Percentiles rank a stretch among this genome's conserved stretches.
phyloP scores from a whole-genome alignment of 2,888 invertebrate species.

The Brachypterus glaber region DNA sequence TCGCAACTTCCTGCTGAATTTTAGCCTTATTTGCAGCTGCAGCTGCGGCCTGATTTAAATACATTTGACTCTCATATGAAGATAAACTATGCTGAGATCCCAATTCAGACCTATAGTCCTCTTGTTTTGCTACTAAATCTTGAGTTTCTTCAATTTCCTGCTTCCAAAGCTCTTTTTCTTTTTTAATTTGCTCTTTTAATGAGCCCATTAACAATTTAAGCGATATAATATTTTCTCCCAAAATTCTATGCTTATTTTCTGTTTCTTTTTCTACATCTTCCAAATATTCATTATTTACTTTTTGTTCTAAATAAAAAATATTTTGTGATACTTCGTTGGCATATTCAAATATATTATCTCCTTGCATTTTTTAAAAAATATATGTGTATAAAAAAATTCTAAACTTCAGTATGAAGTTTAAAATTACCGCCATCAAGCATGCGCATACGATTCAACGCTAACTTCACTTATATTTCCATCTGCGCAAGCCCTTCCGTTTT shows the following conservation, averaged over 20 bases:
- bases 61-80: no score
- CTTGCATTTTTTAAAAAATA: no score
- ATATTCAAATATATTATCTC: no score
- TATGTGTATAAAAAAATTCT: no score
- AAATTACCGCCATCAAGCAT: neutral
- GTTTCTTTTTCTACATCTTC: no score
- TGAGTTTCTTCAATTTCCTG: slow-evolving; percentile 20
- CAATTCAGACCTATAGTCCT: slow-evolving; percentile 10
- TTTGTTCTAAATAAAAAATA: no score
- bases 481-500: slow-evolving; percentile 8
- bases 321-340: no score
- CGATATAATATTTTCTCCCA: slow-evolving; percentile 18
- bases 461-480: slow-evolving; percentile 1
- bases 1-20: slow-evolving; percentile 15
- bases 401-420: no score
- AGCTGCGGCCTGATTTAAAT: slow-evolving; percentile 2
- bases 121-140: slow-evolving; percentile 16
- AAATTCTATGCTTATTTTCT: no score
- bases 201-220: slow-evolving; percentile 17
- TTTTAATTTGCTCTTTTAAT: slow-evolving; percentile 16
- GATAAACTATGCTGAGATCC: neutral
- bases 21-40: slow-evolving; percentile 10
- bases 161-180: slow-evolving; percentile 19
- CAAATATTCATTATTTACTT: no score
- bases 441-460: neutral